Evolutionary conservation across 2,888 invertebrate species (phyloP), one percentile per base, ranked within the genome.

Genomic region (Troilus luridus): DNA sequence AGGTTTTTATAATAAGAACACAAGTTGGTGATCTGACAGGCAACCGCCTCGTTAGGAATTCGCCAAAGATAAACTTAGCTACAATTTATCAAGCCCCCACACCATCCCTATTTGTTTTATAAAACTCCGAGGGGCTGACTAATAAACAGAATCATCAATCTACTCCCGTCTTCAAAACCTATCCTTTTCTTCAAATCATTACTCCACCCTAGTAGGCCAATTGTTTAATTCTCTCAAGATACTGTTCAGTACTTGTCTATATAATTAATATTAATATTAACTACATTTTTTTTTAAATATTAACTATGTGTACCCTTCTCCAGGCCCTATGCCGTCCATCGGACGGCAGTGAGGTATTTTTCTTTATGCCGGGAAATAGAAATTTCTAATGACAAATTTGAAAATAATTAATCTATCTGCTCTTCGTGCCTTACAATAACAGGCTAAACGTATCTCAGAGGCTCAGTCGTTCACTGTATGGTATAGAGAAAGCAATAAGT

Each of bases 111-210:
- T 77, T 85, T 85, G 85, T 56, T 85, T 85, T 56, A 85, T 85
- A 56, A 85, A 56, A 85, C 85, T 21, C 3, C 56, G 21, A 58
- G 54, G 56, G 11, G 21, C 9, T 54, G 19, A 9, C 85, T n/a
- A 56, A 85, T 56, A 85, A 85, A 85, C 85, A 85, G 56, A n/a
- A 85, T 41, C 85, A 85, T 85, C 56, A 85, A 85, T 85, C 85
- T 85, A 56, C 6, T 8, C 21, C 56, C 85, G 56, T 58, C 56
- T 9, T 56, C 56, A 1, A 54, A 85, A 0, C 72, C 56, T 58
- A 85, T 85, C 56, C 56, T 21, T 21, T 77, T 41, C 41, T 77
- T 77, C 72, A 41, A 17, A 41, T 41, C 72, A 77, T 77, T 77
- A 41, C 2, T 17, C 19, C 19, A 41, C 6, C 12, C 24, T 3